Percentiles rank a stretch among this genome's conserved stretches.
Conservation (phyloP, 1,140 invertebrate genomes). For the Diorhabda elongata region DNA sequence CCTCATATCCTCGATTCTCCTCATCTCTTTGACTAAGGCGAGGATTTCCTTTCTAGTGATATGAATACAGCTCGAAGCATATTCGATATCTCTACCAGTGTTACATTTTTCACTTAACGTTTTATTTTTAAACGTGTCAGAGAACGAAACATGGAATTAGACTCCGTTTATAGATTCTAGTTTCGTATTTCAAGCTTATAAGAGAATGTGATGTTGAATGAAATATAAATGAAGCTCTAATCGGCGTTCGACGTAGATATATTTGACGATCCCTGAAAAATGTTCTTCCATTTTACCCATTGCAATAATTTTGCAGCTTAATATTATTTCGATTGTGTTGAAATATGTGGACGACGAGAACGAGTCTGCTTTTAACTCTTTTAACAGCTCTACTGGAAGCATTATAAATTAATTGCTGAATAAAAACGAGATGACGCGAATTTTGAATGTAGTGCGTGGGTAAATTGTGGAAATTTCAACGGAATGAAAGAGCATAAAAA, state of each 20-base stretch:
- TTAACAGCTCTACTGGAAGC: too few relatives aligned
- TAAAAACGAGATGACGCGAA: too few relatives aligned
- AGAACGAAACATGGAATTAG: neutral
- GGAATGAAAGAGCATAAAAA: too few relatives aligned
- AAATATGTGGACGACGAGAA: too few relatives aligned
- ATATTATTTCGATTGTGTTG: too few relatives aligned
- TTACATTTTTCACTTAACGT: neutral
- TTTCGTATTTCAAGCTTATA: neutral
- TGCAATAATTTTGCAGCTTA: too few relatives aligned
- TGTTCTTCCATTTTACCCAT: too few relatives aligned
- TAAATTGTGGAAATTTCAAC: too few relatives aligned
- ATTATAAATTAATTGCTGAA: too few relatives aligned
- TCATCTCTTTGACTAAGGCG: neutral
- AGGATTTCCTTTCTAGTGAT: neutral
- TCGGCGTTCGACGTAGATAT: neutral
- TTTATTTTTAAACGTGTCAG: slow-evolving; percentile 1
- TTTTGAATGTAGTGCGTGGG: too few relatives aligned
- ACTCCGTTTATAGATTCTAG: neutral
- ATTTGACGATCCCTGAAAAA: neutral
- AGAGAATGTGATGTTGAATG: slow-evolving; percentile 2
- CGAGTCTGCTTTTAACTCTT: too few relatives aligned
- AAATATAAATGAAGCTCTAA: slow-evolving; percentile 3
- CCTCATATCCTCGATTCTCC: too few relatives aligned
- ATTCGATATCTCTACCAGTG: neutral
- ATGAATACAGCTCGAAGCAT: neutral